Base-by-base conservation (phyloP, 1,140 invertebrate genomes). In the Harpegnathos saltator region DNA sequence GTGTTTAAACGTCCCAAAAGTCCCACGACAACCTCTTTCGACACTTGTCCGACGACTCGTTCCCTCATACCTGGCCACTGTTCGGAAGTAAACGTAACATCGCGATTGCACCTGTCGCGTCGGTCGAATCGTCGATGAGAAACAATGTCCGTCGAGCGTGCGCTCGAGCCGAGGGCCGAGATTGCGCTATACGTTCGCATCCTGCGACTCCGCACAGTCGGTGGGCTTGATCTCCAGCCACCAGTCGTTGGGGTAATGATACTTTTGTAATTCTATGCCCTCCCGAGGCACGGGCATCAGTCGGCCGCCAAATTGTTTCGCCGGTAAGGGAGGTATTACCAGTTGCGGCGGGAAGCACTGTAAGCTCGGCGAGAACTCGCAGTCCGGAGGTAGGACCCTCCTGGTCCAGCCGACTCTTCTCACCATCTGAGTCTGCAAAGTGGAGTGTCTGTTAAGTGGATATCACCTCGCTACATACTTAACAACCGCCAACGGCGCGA, bases 181-280 rank as follows among this genome's bases (percentile, higher is more conserved):
- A n/a, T n/a, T 50, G 44, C 56, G 88, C 82, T 89, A 91, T 65
- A 89, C 85, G 62, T 75, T 85, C 5, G 66, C 54, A n/a, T 90
- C 83, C 62, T 89, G 84, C 1, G 68, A 82, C 29, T 92, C 92
- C 19, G 91, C 80, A 50, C 95, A 95, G 61, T 94, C 94, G 52
- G 94, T 93, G 9, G 95, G 95, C 77, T 94, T 94, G 17, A 95
- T 89, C 84, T 95, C 95, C 85, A 95, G 93, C 95, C 95, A 96
- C 96, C 96, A 96, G 77, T 95, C 94, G 52, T 95, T 94, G 0
- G 95, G 95, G 90, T 95, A 96, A 52, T 96, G 94, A 89, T 96
- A 96, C 87, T 96, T 96, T 82, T 96, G 95, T 33, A 96, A 93
- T 91, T 96, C 96, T 44, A 96, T 95, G 74, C 95, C 95, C 89